A percentile compares a stretch with the other conserved stretches of the same genome.
Conservation (phyloP, 2,888 invertebrate species). For the Callimorpha dominula region DNA sequence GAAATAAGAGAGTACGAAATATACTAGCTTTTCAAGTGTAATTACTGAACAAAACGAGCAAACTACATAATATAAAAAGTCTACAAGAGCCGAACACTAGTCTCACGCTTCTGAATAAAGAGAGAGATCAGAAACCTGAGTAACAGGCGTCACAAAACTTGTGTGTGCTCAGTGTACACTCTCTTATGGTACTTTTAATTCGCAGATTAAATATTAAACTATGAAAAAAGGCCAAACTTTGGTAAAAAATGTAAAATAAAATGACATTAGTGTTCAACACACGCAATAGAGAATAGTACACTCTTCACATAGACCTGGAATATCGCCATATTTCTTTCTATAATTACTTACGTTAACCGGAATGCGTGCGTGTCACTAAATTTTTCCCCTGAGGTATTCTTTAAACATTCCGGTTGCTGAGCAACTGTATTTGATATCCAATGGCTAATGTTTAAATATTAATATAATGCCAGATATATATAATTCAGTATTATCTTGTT, state of each 20-base stretch:
- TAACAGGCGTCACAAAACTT: no score
- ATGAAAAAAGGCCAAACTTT: no score
- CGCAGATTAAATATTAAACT: no score
- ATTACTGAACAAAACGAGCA: not conserved
- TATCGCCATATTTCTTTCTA: not conserved
- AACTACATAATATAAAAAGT: not conserved
- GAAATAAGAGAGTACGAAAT: not conserved
- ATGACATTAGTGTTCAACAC: not conserved
- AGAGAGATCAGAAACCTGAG: no score
- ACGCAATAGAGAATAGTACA: not conserved
- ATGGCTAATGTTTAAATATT: not conserved
- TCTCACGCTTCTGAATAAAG: not conserved
- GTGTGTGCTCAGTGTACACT: no score
- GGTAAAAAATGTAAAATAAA: not conserved
- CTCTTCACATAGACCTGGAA: not conserved
- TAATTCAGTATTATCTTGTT: not conserved
- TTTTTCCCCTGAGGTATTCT: not conserved
- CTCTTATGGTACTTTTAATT: no score
- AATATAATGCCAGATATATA: not conserved
- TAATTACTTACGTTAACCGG: not conserved
- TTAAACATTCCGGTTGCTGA: not conserved
- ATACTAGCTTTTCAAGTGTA: not conserved
- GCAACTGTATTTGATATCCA: not conserved
- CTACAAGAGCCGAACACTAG: not conserved
- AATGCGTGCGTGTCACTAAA: not conserved